Evolutionary conservation across 1,140 invertebrate genomes (phyloP), one percentile per base, ranked within the genome.

Genomic region (Drosophila suzukii): DNA sequence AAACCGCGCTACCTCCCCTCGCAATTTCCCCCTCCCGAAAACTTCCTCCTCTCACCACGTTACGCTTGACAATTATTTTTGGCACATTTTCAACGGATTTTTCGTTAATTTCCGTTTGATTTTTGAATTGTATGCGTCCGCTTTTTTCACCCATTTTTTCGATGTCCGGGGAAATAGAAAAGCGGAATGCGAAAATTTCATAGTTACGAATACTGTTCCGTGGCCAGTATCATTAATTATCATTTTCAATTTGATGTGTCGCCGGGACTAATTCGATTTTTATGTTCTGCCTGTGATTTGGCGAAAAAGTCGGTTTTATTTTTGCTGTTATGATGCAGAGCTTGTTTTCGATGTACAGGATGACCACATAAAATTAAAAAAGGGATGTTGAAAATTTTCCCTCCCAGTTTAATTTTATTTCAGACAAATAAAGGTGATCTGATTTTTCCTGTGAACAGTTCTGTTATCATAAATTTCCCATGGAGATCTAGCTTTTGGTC

Each of bases 191-290:
- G 79, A 74, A 74, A 78, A 82, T 78, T 58, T 47, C 30, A 68
- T 47, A 66, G 71, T 67, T 67, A 30, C 54, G 63, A 63, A 57
- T 57, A 20, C 51, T 30, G 49, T 63, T 61, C 13, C 49, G 44
- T 50, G 58, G 67, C 58, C 55, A 60, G 71, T 50, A 75, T 76
- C 78, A 85, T 85, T 86, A 85, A 85, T 85, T 81, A 86, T 86
- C 27, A 86, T 85, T 85, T 85, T 85, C 84, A 85, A 71, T 72
- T 57, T 72, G 68, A 72, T 81, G 56, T 81, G 62, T 71, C 68
- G 81, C 77, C 84, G 81, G 66, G 70, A 85, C 81, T 85, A 86
- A 85, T 86, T 75, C 39, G 63, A 65, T 71, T 85, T 84, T 85
- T 85, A 85, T 85, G 78, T 66, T 44, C 65, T 27, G 32, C 47